phyloP scores from a whole-genome alignment of 2,888 invertebrate species.

The Drosophila melanosoma region DNA sequence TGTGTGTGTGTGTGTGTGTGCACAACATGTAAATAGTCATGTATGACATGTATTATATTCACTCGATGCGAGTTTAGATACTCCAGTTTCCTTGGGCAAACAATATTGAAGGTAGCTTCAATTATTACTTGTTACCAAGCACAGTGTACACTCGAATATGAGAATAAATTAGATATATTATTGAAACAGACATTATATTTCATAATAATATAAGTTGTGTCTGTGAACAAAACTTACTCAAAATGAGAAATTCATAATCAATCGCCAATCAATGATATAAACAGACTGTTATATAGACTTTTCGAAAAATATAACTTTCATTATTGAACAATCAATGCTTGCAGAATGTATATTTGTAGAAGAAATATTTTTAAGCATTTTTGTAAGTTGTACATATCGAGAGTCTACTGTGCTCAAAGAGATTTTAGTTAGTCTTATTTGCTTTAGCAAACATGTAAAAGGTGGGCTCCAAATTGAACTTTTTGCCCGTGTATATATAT shows the following conservation, averaged over 20 bases:
- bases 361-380: background rate
- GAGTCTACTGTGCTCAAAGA: slow-evolving; percentile 2
- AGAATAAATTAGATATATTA: background rate
- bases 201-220: background rate
- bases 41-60: slow-evolving; percentile 15
- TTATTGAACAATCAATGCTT: background rate
- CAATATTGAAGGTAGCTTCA: slow-evolving; percentile 25
- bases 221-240: background rate
- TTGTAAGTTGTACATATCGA: background rate
- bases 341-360: background rate
- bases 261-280: background rate
- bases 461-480: slow-evolving; percentile 15
- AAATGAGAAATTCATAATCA: background rate
- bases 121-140: slow-evolving; percentile 1
- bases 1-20: slow-evolving; percentile 2
- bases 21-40: slow-evolving; percentile 33
- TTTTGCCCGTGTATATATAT: slow-evolving; percentile 13
- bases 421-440: background rate
- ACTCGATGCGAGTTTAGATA: slow-evolving; percentile 5
- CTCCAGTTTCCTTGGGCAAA: slow-evolving; percentile 14
- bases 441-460: slow-evolving; percentile 17
- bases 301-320: background rate
- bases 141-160: slow-evolving; percentile 4
- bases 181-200: background rate
- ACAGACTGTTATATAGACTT: background rate